A percentile compares a stretch with the other conserved stretches of the same genome.
Evolutionary conservation across 2,888 invertebrate genomes (phyloP).

Genomic region (Carabus problematicus): DNA sequence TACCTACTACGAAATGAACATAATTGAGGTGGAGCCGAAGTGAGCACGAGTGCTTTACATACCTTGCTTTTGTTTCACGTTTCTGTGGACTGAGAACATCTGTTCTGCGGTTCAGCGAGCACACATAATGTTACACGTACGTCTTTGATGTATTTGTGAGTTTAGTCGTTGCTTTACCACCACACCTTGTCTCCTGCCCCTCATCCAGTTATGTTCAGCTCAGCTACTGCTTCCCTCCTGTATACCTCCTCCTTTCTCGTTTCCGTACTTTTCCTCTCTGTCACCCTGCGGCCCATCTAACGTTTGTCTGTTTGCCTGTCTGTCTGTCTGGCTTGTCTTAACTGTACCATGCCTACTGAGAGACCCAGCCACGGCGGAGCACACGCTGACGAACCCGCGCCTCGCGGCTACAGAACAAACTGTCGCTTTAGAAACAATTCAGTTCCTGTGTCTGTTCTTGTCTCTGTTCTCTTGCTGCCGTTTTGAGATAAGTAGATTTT

Average conservation of each 20-base stretch:
- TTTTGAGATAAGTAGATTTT: too few species aligned
- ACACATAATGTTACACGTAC: conserved; percentile 20
- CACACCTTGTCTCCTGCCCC: conserved; percentile 1
- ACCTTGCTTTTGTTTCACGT: conserved; percentile 12
- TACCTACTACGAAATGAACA: conserved; percentile 19
- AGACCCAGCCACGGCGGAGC: background rate
- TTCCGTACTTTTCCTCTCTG: background rate
- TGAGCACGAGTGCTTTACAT: conserved; percentile 4
- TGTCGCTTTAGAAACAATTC: background rate
- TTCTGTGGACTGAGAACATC: conserved; percentile 13
- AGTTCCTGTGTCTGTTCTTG: background rate
- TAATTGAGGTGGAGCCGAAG: conserved; percentile 20
- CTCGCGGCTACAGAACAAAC: too few species aligned
- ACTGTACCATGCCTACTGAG: background rate
- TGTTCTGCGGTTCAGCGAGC: conserved; percentile 20
- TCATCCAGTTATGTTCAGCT: background rate
- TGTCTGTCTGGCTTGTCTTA: conserved; percentile 2
- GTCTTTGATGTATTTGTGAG: conserved; percentile 25
- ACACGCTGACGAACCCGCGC: too few species aligned
- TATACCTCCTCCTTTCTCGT: too few species aligned
- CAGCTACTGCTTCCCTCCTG: too few species aligned
- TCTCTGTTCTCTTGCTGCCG: background rate
- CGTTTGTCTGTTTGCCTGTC: conserved; percentile 6
- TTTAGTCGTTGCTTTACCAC: conserved; percentile 2
- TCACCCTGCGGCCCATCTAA: background rate